Base-by-base conservation (phyloP, 2,113 vertebrate genomes). In the Genyomyrus donnyi region DNA sequence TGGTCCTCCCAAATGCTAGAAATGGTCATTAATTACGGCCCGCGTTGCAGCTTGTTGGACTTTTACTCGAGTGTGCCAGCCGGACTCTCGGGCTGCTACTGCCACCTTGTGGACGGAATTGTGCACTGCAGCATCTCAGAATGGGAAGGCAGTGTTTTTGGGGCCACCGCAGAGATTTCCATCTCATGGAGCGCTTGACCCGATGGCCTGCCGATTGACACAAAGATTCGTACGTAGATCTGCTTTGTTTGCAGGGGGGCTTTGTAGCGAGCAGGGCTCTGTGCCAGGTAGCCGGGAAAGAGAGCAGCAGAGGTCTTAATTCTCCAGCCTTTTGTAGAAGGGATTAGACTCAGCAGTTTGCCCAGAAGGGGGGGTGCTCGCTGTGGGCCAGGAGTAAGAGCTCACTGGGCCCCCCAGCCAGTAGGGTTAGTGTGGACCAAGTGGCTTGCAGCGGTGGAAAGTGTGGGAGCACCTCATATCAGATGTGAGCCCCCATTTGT, bases 1-100 rank as follows among this genome's bases (percentile, higher is more conserved):
- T 93, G 92, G 92, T 93, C 93, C 93, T 95, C 94, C 93, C 93
- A 93, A 94, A 93, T 93, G 94, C 93, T 93, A 94, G 95, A 94
- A 93, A 92, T 93, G 92, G 90, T 92, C 94, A 95, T 95, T 95
- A 95, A 95, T 95, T 94, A 95, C 93, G 91, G 92, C 94, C 95
- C 92, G 93, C 93, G 21, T 24, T 84, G 19, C 49, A 53, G 74
- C 21, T 17, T 13, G 13, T 48, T 39, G 5, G 2, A 21, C 35
- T 80, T n/a, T 19, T 19, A 50, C 46, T 5, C 1, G 15, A 11
- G 13, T 70, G 58, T 19, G n/a, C 39, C 10, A 3, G 45, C 10
- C 5, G 17, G 49, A 86, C 21, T 21, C 15, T 35, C 27, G 3
- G 13, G 50, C 39, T 27, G n/a, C 21, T 74, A 46, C 19, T 87